Conservation (phyloP, 1,140 invertebrate genomes). For the Drosophila pandora region DNA sequence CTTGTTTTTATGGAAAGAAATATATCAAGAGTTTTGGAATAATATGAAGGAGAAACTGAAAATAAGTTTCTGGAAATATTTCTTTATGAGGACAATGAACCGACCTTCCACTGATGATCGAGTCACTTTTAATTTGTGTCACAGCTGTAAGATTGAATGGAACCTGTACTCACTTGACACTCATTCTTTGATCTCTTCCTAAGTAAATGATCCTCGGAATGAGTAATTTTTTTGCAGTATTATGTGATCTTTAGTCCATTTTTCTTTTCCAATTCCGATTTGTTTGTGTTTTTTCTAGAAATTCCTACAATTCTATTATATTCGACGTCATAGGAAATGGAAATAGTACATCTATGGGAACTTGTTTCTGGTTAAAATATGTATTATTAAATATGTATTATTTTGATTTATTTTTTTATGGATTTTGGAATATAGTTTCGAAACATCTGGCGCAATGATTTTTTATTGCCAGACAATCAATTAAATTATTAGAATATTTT, state of each 20-base stretch:
- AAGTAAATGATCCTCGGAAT: constrained; percentile 34
- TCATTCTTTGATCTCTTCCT: constrained; percentile 33
- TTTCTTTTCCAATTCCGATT: constrained; percentile 9
- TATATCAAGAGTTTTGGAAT: constrained; percentile 1
- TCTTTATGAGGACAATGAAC: constrained; percentile 26
- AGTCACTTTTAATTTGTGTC: constrained; percentile 24
- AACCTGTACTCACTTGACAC: constrained; percentile 2
- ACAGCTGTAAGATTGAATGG: constrained; percentile 9
- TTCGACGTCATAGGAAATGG: constrained; percentile 14
- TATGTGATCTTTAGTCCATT: constrained; percentile 26
- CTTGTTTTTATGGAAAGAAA: constrained; percentile 9
- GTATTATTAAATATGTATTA: neutral
- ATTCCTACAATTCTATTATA: constrained; percentile 13
- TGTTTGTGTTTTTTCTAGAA: neutral
- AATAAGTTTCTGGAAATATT: constrained; percentile 1
- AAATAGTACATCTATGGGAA: constrained; percentile 7
- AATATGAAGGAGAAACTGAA: neutral
- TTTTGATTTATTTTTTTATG: neutral
- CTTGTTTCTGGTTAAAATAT: neutral
- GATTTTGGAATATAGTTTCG: neutral
- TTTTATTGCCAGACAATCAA: neutral
- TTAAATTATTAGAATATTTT: neutral
- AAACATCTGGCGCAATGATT: neutral
- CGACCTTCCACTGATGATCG: constrained; percentile 20
- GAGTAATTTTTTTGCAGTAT: constrained; percentile 24